Percentiles rank a stretch among this genome's conserved stretches.
Evolutionary conservation across 2,113 vertebrate genomes (phyloP).

Genomic region (Coregonus clupeaformis): DNA sequence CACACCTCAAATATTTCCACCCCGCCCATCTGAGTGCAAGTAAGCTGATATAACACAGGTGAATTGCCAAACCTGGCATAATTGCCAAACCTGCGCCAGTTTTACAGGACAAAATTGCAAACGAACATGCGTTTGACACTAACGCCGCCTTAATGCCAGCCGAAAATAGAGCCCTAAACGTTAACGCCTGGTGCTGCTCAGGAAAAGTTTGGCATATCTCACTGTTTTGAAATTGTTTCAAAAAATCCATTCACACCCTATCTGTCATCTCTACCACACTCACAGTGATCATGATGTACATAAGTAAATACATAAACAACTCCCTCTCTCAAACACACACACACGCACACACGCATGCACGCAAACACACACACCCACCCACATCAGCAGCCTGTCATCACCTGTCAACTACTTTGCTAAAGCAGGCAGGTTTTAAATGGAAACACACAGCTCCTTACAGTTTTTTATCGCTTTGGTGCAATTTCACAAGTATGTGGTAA

Average conservation of each 20-base stretch:
- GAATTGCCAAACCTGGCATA: too few relatives aligned
- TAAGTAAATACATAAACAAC: not conserved
- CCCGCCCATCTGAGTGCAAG: too few relatives aligned
- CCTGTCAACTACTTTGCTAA: slow-evolving; percentile 27
- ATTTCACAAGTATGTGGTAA: too few relatives aligned
- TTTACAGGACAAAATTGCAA: too few relatives aligned
- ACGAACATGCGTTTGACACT: too few relatives aligned
- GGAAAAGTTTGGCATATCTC: not conserved
- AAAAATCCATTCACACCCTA: not conserved
- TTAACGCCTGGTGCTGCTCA: not conserved
- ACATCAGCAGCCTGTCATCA: not conserved
- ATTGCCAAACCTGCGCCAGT: too few relatives aligned
- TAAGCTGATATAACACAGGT: too few relatives aligned
- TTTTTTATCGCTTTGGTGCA: too few relatives aligned
- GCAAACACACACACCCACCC: not conserved
- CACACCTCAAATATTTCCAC: too few relatives aligned
- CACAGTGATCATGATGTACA: not conserved
- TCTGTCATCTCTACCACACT: slow-evolving; percentile 2
- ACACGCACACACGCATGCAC: not conserved
- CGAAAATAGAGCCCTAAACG: not conserved
- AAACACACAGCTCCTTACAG: slow-evolving; percentile 22
- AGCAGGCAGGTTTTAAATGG: slow-evolving; percentile 5
- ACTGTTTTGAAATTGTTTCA: not conserved
- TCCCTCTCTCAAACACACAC: not conserved
- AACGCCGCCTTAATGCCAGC: too few relatives aligned